A percentile compares a stretch with the other conserved stretches of the same genome.
Evolutionary conservation across 2,113 vertebrate species (phyloP).

Genomic region (Emydura subglobosa): DNA sequence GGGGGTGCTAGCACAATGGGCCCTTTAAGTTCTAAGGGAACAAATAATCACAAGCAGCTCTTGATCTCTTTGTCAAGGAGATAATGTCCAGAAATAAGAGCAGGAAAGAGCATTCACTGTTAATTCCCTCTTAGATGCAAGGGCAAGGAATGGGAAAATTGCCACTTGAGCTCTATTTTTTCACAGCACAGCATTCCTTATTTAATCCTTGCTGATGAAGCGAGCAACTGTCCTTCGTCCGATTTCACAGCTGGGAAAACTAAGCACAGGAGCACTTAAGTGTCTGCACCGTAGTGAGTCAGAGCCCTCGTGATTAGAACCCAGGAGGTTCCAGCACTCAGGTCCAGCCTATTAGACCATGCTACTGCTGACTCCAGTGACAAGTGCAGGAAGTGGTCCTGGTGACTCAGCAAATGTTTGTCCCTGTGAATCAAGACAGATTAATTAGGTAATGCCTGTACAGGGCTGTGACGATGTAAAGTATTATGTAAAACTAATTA

Average conservation of each 20-base stretch:
- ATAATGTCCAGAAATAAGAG: background rate
- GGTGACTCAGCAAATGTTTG: background rate
- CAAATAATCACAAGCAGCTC: background rate
- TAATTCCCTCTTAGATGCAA: background rate
- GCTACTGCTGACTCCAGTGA: background rate
- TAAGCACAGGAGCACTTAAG: background rate
- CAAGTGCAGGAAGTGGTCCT: background rate
- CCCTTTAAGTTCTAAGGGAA: background rate
- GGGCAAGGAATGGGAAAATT: background rate
- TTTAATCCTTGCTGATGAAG: background rate
- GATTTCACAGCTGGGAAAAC: background rate
- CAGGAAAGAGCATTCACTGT: background rate
- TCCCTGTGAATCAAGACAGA: background rate
- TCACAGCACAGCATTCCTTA: too few species aligned
- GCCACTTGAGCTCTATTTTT: too few species aligned
- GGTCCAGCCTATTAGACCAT: background rate
- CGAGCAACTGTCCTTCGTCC: background rate
- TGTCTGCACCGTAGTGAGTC: background rate
- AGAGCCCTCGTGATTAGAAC: background rate
- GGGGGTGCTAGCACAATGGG: background rate
- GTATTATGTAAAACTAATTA: background rate
- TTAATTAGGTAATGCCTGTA: too few species aligned
- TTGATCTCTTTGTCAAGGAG: background rate
- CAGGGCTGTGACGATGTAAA: background rate
- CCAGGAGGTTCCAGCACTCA: background rate